A percentile compares a stretch with the other conserved stretches of the same genome.
These are phyloP conservation scores for Telmatochromis sp. DNA, from an alignment of 2,113 vertebrate species.

Conservation along the genomic window DNA sequence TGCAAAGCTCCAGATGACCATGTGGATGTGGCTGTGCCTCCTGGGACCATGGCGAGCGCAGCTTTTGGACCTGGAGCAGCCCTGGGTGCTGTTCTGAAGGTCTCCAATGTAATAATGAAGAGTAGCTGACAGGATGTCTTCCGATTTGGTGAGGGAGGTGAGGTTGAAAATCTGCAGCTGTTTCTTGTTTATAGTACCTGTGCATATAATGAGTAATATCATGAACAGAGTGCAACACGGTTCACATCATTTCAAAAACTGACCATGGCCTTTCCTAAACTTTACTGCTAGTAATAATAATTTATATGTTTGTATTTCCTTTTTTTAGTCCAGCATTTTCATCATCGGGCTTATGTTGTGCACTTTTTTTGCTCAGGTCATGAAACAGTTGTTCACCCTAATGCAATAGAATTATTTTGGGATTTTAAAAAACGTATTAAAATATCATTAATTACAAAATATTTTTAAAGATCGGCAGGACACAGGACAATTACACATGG, in stretches of 20 bases:
- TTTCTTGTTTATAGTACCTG: conserved; percentile 73
- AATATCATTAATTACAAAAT: background rate
- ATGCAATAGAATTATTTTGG: background rate
- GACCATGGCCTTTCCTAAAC: background rate
- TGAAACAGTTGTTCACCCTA: background rate
- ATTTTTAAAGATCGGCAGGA: background rate
- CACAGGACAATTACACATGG: rapidly evolving
- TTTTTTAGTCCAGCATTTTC: background rate
- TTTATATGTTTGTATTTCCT: background rate
- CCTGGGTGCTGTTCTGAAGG: conserved; percentile 55
- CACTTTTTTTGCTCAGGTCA: background rate
- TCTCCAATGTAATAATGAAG: conserved; percentile 84
- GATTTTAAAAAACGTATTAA: background rate
- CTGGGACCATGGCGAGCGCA: conserved; percentile 52
- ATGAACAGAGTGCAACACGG: background rate
- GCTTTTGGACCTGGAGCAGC: conserved; percentile 50
- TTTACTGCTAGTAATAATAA: background rate
- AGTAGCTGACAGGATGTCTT: conserved; percentile 85
- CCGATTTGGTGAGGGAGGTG: conserved; percentile 87
- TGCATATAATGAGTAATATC: background rate
- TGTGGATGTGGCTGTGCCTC: conserved; percentile 69
- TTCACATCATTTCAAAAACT: background rate
- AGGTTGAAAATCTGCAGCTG: conserved; percentile 85
- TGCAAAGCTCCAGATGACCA: conserved; percentile 80
- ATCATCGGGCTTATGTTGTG: background rate